These are phyloP conservation scores for Villa cingulata DNA, from an alignment of 2,888 invertebrate genomes.

Conservation along the genomic window DNA sequence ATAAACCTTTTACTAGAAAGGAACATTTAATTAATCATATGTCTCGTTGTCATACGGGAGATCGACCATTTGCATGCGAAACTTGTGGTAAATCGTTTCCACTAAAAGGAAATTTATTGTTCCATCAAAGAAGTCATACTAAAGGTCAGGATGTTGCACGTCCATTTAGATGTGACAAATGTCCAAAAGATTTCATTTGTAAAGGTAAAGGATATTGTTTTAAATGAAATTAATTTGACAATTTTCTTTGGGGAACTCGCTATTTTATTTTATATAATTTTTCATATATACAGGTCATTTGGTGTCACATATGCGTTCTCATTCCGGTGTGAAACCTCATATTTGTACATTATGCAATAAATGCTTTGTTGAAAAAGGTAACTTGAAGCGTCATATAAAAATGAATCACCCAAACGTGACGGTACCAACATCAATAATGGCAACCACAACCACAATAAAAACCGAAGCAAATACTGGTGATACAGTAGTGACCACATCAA, in stretches of 20 bases:
- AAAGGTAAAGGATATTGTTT: constrained; percentile 44
- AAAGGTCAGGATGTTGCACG: constrained; percentile 53
- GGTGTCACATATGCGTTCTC: constrained; percentile 68
- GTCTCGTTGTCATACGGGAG: constrained; percentile 53
- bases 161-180: constrained; percentile 65
- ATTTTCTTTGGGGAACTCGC: background rate
- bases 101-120: constrained; percentile 67
- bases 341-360: constrained; percentile 60
- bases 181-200: constrained; percentile 77
- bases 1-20: constrained; percentile 72
- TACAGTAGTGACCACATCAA: constrained; percentile 5
- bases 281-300: constrained; percentile 43
- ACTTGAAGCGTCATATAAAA: constrained; percentile 57
- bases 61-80: constrained; percentile 68
- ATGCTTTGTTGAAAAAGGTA: constrained; percentile 68
- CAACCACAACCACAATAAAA: constrained; percentile 30
- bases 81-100: constrained; percentile 82
- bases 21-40: constrained; percentile 79
- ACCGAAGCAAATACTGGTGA: constrained; percentile 14
- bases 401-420: constrained; percentile 49
- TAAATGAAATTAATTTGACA: background rate
- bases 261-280: background rate
- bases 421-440: constrained; percentile 34
- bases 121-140: constrained; percentile 76
- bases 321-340: constrained; percentile 46